Conservation (phyloP, 2,888 invertebrate genomes). For the Rutpela maculata region DNA sequence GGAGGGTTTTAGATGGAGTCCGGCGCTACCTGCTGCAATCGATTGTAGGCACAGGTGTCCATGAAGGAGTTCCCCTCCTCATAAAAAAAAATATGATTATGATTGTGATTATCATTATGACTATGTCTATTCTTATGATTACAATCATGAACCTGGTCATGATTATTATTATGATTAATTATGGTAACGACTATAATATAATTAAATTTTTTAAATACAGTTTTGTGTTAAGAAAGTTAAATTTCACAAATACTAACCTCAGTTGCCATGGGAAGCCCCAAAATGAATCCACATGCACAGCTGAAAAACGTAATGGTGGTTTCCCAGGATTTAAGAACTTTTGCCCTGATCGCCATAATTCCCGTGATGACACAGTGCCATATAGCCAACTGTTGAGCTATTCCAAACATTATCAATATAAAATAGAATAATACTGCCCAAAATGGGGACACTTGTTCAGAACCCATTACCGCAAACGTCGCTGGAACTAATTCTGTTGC, state of each 20-base stretch:
- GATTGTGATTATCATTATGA: no score
- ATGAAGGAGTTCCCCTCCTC: no score
- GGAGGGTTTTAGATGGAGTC: no score
- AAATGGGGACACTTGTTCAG: slow-evolving; percentile 86
- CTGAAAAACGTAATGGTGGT: slow-evolving; percentile 89
- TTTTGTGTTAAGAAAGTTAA: not conserved
- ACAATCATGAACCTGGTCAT: no score
- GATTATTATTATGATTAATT: no score
- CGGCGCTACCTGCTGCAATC: no score
- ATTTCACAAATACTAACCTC: slow-evolving; percentile 78
- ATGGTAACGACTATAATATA: no score
- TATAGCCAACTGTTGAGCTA: slow-evolving; percentile 91
- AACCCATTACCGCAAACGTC: slow-evolving; percentile 85
- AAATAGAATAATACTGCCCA: slow-evolving; percentile 93
- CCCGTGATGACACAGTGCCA: slow-evolving; percentile 95
- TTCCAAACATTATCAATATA: slow-evolving; percentile 88
- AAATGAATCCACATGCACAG: slow-evolving; percentile 87
- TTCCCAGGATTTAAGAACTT: slow-evolving; percentile 85
- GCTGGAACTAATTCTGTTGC: slow-evolving; percentile 95
- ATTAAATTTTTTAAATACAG: no score
- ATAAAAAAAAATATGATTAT: no score
- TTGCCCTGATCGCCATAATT: slow-evolving; percentile 86
- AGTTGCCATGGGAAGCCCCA: slow-evolving; percentile 91
- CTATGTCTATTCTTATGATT: no score
- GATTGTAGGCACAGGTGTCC: no score